Percentiles rank a stretch among this genome's conserved stretches.
These are phyloP conservation scores for Danio aesculapii DNA, from an alignment of 2,797 vertebrate genomes.

Conservation along the genomic window DNA sequence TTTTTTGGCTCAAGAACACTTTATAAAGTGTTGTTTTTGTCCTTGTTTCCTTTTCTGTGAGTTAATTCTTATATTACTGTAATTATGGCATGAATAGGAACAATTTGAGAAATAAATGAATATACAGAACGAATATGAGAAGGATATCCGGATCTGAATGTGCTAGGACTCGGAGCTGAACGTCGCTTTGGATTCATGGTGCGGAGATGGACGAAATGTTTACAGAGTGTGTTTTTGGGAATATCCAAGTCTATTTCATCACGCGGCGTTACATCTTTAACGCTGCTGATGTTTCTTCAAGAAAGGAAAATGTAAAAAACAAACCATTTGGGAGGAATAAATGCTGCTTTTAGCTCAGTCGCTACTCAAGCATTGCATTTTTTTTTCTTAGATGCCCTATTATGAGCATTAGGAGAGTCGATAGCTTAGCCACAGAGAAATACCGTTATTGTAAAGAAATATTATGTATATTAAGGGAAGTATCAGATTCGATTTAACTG, in stretches of 20 bases:
- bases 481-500: conserved; percentile 64
- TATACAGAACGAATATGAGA: neutral
- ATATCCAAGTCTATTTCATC: conserved; percentile 17
- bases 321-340: neutral
- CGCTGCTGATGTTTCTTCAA: neutral
- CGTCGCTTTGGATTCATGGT: neutral
- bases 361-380: conserved; percentile 56
- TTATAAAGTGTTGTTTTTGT: conserved; percentile 69
- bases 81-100: conserved; percentile 14
- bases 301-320: conserved; percentile 29
- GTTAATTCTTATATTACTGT: conserved; percentile 26
- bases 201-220: conserved; percentile 29
- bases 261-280: neutral
- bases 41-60: conserved; percentile 72
- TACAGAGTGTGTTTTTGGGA: conserved; percentile 10
- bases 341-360: conserved; percentile 41
- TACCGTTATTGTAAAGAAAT: conserved; percentile 20
- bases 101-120: conserved; percentile 13
- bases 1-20: conserved; percentile 67
- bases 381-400: conserved; percentile 66
- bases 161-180: neutral
- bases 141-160: conserved; percentile 15
- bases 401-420: conserved; percentile 41
- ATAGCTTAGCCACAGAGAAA: conserved; percentile 57
- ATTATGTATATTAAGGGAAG: conserved; percentile 66